phyloP scores from a whole-genome alignment of 2,888 invertebrate genomes.

The Sarcophaga caerulescens region DNA sequence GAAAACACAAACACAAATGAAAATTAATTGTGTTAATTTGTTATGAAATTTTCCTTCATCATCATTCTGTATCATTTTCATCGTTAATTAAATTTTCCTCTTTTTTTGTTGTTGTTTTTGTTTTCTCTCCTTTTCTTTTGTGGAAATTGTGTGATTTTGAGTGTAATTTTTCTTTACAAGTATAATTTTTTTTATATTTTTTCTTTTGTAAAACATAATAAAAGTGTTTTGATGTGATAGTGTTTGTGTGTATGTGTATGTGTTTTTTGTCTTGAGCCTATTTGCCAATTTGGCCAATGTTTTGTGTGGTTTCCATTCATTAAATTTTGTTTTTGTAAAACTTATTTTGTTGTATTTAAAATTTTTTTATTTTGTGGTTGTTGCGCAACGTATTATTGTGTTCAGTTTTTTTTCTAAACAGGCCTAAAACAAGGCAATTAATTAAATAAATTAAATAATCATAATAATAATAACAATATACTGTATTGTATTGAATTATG shows the following conservation, averaged over 20 bases:
- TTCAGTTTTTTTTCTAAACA: background rate
- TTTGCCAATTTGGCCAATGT: slow-evolving; percentile 48
- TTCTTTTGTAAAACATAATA: background rate
- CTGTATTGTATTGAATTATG: background rate
- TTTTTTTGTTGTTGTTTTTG: too few species aligned
- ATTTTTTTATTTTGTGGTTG: slow-evolving; percentile 2
- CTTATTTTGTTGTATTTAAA: slow-evolving; percentile 14
- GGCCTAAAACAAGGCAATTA: slow-evolving; percentile 8
- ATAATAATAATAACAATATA: background rate
- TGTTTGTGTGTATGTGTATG: background rate
- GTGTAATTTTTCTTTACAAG: slow-evolving; percentile 3
- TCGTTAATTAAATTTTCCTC: slow-evolving; percentile 40
- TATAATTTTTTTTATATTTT: background rate
- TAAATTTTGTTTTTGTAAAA: slow-evolving; percentile 47
- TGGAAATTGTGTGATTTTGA: slow-evolving; percentile 33
- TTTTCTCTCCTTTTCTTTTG: slow-evolving; percentile 4
- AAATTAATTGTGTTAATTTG: slow-evolving; percentile 59
- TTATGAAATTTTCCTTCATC: slow-evolving; percentile 37
- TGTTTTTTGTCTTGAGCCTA: background rate
- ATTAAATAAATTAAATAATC: background rate
- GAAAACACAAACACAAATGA: slow-evolving; percentile 15
- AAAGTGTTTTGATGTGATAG: background rate
- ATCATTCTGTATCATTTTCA: slow-evolving; percentile 47
- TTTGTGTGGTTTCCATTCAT: slow-evolving; percentile 57
- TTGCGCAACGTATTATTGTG: slow-evolving; percentile 8